Percentiles rank a stretch among this genome's conserved stretches.
Evolutionary conservation across 2,797 vertebrate genomes (phyloP).

Genomic region (Lepus townsendii): DNA sequence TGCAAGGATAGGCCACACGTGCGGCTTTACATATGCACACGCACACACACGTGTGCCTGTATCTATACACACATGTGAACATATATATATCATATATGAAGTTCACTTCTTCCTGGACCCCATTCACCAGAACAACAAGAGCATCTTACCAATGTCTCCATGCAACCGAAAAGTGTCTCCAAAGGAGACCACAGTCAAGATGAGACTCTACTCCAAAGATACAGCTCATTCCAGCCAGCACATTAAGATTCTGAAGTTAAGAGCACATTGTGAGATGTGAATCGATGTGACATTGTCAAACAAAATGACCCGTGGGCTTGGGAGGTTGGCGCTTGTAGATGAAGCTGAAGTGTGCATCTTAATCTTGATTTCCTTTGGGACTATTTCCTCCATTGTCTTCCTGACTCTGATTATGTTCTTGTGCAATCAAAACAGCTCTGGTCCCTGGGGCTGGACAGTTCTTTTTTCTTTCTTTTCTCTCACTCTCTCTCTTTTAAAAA

Average conservation of each 20-base stretch:
- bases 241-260: conserved; percentile 82
- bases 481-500: too few relatives aligned
- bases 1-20: neutral
- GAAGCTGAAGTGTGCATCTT: conserved; percentile 72
- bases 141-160: neutral
- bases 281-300: conserved; percentile 72
- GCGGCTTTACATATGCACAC: neutral
- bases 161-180: neutral
- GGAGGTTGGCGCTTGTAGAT: conserved; percentile 60
- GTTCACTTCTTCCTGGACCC: conserved; percentile 13
- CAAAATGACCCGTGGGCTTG: conserved; percentile 71
- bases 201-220: conserved; percentile 62
- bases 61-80: neutral
- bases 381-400: conserved; percentile 40
- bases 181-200: conserved; percentile 23
- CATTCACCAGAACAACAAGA: conserved; percentile 7
- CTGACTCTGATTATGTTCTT: conserved; percentile 49
- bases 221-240: conserved; percentile 79
- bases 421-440: conserved; percentile 17
- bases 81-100: neutral
- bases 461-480: neutral
- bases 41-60: neutral
- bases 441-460: conserved; percentile 1
- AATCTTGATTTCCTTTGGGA: conserved; percentile 77
- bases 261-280: conserved; percentile 71